Evolutionary conservation across 2,888 invertebrate genomes (phyloP).

Genomic region (Nudaria mundana): DNA sequence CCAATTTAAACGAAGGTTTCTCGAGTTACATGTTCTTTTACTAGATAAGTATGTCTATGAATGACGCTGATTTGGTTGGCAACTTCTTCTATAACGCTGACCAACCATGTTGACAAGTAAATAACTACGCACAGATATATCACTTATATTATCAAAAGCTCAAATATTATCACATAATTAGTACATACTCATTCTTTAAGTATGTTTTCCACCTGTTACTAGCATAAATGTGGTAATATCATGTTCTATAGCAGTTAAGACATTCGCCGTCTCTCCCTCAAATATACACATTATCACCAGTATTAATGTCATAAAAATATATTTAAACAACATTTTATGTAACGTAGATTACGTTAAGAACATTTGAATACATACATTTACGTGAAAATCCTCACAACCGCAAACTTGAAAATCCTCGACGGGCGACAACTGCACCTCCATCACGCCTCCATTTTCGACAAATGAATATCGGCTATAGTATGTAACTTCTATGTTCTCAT

Average conservation of each 20-base stretch:
- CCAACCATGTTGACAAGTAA: conserved; percentile 42
- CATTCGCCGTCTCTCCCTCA: conserved; percentile 74
- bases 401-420: conserved; percentile 68
- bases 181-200: conserved; percentile 7
- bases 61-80: conserved; percentile 26
- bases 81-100: conserved; percentile 49
- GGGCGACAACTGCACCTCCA: conserved; percentile 67
- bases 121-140: conserved; percentile 17
- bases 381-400: conserved; percentile 58
- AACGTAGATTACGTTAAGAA: conserved; percentile 52
- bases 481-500: conserved; percentile 39
- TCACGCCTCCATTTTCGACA: conserved; percentile 79
- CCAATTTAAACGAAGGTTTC: too few species aligned
- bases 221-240: conserved; percentile 55
- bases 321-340: conserved; percentile 39
- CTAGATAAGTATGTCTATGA: too few species aligned
- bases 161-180: conserved; percentile 19
- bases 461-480: conserved; percentile 64
- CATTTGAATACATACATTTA: conserved; percentile 48
- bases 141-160: conserved; percentile 18
- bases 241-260: conserved; percentile 53
- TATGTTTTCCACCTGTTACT: conserved; percentile 19
- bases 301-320: conserved; percentile 31
- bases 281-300: conserved; percentile 55
- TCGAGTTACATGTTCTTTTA: too few species aligned